Base-by-base conservation (phyloP, 2,888 invertebrate genomes). In the Octonoba sinensis region DNA sequence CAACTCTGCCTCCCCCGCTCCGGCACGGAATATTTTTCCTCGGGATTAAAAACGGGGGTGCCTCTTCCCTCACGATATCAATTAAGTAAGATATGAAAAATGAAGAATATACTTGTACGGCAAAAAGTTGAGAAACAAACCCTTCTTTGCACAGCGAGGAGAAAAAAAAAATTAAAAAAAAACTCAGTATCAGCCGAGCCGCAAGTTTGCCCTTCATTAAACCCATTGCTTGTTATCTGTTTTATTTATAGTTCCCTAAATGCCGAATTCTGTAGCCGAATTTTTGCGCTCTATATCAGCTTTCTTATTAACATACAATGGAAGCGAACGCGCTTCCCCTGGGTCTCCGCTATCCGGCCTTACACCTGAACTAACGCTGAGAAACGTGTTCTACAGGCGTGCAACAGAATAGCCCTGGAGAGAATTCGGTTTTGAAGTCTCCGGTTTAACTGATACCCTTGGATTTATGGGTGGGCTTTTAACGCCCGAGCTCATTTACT, bases 221-320 rank as follows among this genome's bases (percentile, higher is more conserved):
- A 59, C 69, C 57, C 54, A 27, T 59, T 49, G 66, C 75, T 76
- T 82, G 75, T 82, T 82, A 82, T 82, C 82, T 82, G 64, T 70
- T 51, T 82, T 82, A 82, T 82, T 82, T 82, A 82, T 82, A 57
- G 36, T 36, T 11, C 36, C 36, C 36, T 36, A 36, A 36, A 36
- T 36, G 36, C 36, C 8, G 36, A 36, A 36, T 6, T 36, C 36
- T 11, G 36, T 8, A 11, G 36, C 36, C 36, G 8, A 36, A 36
- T 36, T 36, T 36, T 36, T 36, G 36, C 36, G 3, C 36, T 36
- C 36, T 36, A 36, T 36, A 36, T 36, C 36, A 36, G 36, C 56
- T 49, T 51, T 70, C 67, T 69, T 64, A 70, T 70, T 74, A 64
- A 57, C 44, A 62, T 71, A 54, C 54, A 20, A 60, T 59, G 59